Percentiles rank a stretch among this genome's conserved stretches.
These are phyloP conservation scores for Alca torda DNA, from an alignment of 2,797 vertebrate genomes.

Conservation along the genomic window DNA sequence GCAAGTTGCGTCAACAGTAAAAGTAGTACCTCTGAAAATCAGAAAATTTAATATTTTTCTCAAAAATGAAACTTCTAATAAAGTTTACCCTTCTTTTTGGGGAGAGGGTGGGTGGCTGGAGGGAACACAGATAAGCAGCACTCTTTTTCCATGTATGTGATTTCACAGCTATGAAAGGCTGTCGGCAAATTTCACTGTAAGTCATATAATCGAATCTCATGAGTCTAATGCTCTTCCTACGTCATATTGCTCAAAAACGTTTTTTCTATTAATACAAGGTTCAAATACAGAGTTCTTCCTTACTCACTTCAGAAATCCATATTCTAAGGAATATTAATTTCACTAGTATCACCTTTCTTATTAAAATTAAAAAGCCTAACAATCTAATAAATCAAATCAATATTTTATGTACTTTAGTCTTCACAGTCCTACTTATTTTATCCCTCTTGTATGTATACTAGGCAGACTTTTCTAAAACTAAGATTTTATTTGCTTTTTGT, in stretches of 20 bases:
- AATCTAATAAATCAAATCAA: background rate
- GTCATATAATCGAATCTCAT: background rate
- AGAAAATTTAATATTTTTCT: background rate
- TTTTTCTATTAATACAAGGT: background rate
- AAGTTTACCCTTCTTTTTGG: accelerated
- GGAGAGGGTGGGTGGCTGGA: accelerated
- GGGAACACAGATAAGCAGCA: background rate
- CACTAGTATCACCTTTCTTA: background rate
- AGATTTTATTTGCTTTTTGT: background rate
- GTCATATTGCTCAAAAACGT: background rate
- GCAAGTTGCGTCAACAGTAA: background rate
- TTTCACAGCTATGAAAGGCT: background rate
- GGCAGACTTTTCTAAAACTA: background rate
- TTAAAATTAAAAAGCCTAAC: background rate
- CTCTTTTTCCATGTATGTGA: background rate
- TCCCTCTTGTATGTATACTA: accelerated
- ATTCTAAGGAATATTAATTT: background rate
- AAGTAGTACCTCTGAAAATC: background rate
- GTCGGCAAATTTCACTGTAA: background rate
- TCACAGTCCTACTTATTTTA: background rate
- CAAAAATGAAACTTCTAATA: background rate
- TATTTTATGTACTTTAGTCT: background rate
- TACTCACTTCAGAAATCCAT: background rate
- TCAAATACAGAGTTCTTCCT: background rate
- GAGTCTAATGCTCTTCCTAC: background rate